A percentile compares a stretch with the other conserved stretches of the same genome.
These are phyloP conservation scores for Folsomia candida DNA, from an alignment of 2,888 invertebrate species.

Conservation along the genomic window DNA sequence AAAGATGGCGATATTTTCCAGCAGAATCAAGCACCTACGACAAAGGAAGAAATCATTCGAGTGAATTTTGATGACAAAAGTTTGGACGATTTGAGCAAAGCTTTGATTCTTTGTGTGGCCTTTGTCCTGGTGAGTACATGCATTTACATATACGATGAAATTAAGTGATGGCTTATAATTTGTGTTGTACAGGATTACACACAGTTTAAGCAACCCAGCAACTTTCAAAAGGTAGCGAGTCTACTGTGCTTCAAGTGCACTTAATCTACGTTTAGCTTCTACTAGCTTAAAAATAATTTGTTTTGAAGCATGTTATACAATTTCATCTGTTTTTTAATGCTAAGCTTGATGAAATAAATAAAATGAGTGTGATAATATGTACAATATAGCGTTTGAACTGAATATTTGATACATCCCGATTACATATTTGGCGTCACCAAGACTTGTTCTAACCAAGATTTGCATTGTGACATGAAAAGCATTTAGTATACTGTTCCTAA, in stretches of 20 bases:
- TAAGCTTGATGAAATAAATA: neutral
- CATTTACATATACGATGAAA: too few species aligned
- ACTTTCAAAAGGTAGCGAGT: neutral
- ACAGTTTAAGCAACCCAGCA: neutral
- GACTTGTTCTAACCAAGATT: too few species aligned
- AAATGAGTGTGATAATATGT: too few species aligned
- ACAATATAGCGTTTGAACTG: too few species aligned
- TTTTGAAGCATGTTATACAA: too few species aligned
- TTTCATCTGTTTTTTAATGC: neutral
- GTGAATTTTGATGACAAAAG: neutral
- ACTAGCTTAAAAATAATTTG: neutral
- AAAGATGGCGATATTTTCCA: constrained; percentile 1
- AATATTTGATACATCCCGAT: too few species aligned
- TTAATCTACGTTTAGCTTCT: neutral
- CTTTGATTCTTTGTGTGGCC: neutral
- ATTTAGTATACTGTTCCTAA: too few species aligned
- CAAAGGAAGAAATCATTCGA: neutral
- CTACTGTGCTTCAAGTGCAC: neutral
- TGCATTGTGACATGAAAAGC: too few species aligned
- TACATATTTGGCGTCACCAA: too few species aligned
- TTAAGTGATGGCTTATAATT: too few species aligned
- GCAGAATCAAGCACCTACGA: neutral
- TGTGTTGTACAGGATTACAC: too few species aligned
- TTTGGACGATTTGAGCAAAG: neutral
- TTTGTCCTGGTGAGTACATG: neutral